phyloP scores from a whole-genome alignment of 2,113 vertebrate species.

The Lasiurus cinereus region DNA sequence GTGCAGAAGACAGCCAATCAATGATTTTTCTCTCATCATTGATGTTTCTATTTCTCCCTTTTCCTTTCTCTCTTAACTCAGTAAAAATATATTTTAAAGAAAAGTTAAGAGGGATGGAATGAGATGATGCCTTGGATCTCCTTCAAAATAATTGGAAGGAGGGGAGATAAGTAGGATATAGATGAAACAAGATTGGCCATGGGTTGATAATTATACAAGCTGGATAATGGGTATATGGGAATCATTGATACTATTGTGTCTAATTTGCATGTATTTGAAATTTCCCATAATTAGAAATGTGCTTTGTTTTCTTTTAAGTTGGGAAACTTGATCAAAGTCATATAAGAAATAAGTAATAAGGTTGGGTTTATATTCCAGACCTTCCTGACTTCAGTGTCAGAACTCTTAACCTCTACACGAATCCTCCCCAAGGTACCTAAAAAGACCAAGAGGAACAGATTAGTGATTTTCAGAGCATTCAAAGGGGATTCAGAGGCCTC shows the following conservation, averaged over 20 bases:
- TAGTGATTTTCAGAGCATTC: constrained; percentile 3
- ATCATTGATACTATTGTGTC: neutral
- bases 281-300: neutral
- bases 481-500: neutral
- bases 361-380: neutral
- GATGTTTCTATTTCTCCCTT: too few relatives aligned
- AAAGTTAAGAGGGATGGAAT: neutral
- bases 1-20: too few relatives aligned
- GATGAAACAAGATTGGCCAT: neutral
- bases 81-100: neutral
- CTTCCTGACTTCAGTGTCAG: neutral
- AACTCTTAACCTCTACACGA: neutral
- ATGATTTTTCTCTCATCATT: too few relatives aligned
- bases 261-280: constrained; percentile 6
- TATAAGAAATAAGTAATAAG: neutral
- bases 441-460: neutral
- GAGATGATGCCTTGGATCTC: neutral
- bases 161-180: neutral
- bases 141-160: neutral
- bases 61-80: too few relatives aligned
- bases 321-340: constrained; percentile 1
- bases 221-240: neutral
- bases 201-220: neutral
- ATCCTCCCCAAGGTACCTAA: constrained; percentile 12
- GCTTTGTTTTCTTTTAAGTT: neutral